phyloP scores from a whole-genome alignment of 2,888 invertebrate genomes.

The Callyntrura guangdongensis region DNA sequence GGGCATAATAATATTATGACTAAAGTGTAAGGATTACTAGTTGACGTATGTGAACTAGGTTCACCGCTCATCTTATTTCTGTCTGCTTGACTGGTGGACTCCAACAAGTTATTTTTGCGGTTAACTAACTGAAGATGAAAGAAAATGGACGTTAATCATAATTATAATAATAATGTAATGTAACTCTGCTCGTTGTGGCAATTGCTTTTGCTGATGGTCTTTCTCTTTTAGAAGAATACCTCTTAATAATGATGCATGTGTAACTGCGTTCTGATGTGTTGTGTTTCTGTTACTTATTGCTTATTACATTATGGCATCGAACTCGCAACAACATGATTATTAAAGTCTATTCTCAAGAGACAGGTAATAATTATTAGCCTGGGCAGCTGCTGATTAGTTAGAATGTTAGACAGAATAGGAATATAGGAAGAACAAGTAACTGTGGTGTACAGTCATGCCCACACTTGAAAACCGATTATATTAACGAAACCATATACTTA shows the following conservation, averaged over 20 bases:
- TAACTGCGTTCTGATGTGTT: conserved; percentile 28
- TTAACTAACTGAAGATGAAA: conserved; percentile 21
- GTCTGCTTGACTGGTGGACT: conserved; percentile 18
- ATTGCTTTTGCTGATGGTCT: background rate
- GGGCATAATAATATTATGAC: background rate
- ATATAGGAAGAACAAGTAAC: conserved; percentile 21
- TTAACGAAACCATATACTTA: conserved; percentile 54
- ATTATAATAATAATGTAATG: conserved; percentile 17
- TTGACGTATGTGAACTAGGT: conserved; percentile 4
- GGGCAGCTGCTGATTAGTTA: conserved; percentile 59
- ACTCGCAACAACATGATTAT: conserved; percentile 51
- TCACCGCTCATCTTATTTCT: background rate
- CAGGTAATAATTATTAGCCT: conserved; percentile 69
- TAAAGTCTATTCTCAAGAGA: conserved; percentile 61
- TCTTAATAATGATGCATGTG: background rate
- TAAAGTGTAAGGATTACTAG: background rate
- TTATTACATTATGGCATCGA: conserved; percentile 58
- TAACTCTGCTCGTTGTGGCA: background rate
- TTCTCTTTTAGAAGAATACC: background rate
- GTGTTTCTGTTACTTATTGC: conserved; percentile 28
- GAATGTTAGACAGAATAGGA: conserved; percentile 3
- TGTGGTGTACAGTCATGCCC: conserved; percentile 14
- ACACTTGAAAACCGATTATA: conserved; percentile 52
- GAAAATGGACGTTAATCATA: conserved; percentile 21
- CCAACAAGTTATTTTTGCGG: conserved; percentile 17